Evolutionary conservation across 2,888 invertebrate genomes (phyloP).

Genomic region (Drosophila birchii): DNA sequence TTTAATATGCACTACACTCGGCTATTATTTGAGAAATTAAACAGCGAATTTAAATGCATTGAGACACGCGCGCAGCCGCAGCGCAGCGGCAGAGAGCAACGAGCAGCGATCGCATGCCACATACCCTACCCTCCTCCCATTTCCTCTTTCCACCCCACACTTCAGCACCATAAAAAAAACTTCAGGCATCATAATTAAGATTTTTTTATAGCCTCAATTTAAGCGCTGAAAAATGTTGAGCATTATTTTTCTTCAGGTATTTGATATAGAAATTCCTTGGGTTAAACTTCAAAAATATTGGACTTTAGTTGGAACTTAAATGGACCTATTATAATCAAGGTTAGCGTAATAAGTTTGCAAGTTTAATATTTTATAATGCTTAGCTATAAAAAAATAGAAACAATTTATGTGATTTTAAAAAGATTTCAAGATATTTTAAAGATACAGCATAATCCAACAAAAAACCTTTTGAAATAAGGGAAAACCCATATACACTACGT

Average conservation of each 20-base stretch:
- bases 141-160: not conserved
- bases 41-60: conserved; percentile 66
- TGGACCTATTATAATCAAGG: not conserved
- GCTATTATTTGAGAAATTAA: conserved; percentile 51
- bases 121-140: not conserved
- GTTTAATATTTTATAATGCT: no score
- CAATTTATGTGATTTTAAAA: not conserved
- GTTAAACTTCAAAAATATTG: not conserved
- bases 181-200: conserved; percentile 29
- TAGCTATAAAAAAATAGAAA: not conserved
- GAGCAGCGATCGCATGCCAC: conserved; percentile 23
- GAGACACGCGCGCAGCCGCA: conserved; percentile 59
- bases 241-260: not conserved
- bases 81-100: conserved; percentile 34
- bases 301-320: not conserved
- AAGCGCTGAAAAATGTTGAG: not conserved
- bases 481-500: not conserved
- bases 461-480: not conserved
- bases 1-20: conserved; percentile 41
- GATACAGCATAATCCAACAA: no score
- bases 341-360: not conserved
- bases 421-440: not conserved
- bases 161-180: not conserved
- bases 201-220: conserved; percentile 14
- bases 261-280: not conserved